Conservation (phyloP, 2,888 invertebrate species). For the Cosmia pyralina region DNA sequence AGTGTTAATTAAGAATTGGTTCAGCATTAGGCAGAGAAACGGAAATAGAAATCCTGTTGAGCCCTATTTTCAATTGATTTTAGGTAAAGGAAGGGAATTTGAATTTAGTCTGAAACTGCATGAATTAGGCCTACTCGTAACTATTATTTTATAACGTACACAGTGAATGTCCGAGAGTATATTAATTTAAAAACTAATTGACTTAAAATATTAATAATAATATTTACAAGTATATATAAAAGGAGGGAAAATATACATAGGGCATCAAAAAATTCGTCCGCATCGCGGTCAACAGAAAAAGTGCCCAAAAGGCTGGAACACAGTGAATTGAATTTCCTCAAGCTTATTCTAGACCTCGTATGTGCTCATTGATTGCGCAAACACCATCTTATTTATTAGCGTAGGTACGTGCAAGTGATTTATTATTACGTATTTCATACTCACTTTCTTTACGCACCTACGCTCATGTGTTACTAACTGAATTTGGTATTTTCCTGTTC, state of each 20-base stretch:
- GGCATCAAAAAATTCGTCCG: no score
- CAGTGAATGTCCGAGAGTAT: background rate
- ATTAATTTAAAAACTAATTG: no score
- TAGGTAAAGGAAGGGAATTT: background rate
- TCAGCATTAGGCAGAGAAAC: background rate
- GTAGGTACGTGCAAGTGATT: conserved; percentile 27
- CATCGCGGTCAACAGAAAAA: no score
- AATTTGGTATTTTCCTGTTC: conserved; percentile 13
- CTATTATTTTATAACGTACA: conserved; percentile 23
- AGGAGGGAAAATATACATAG: no score
- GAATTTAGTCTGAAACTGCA: background rate
- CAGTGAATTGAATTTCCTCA: conserved; percentile 26
- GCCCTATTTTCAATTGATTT: background rate
- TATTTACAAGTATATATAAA: no score
- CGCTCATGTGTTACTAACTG: conserved; percentile 7
- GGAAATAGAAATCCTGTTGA: background rate
- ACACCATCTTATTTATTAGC: conserved; percentile 32
- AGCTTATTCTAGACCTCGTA: conserved; percentile 15
- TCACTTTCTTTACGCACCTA: conserved; percentile 31
- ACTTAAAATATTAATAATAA: no score
- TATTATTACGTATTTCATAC: conserved; percentile 31
- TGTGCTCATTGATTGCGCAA: conserved; percentile 32
- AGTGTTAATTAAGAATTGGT: background rate
- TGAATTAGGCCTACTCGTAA: background rate
- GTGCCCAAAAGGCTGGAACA: background rate